Evolutionary conservation across 1,140 invertebrate genomes (phyloP).

Genomic region (Agrypnia vestita): DNA sequence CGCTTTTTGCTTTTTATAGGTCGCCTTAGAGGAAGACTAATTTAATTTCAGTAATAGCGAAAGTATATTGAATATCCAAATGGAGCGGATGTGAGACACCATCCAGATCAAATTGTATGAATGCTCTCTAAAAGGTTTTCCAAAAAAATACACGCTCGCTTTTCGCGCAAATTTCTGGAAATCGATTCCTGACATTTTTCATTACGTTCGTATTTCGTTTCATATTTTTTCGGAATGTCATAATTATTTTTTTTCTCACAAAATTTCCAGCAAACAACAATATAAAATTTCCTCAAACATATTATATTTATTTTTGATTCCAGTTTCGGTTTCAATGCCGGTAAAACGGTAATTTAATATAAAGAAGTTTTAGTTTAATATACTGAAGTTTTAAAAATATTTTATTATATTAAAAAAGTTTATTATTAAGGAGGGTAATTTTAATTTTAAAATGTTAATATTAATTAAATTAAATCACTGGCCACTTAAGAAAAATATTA

Average conservation of each 20-base stretch:
- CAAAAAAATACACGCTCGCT: slow-evolving; percentile 22
- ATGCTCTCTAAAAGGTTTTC: slow-evolving; percentile 51
- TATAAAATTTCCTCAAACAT: too few species aligned
- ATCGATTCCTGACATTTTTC: slow-evolving; percentile 9
- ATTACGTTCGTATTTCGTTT: slow-evolving; percentile 9
- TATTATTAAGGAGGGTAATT: too few species aligned
- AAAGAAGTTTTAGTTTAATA: too few species aligned
- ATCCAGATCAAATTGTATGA: slow-evolving; percentile 50
- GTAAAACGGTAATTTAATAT: too few species aligned
- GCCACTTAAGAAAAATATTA: too few species aligned
- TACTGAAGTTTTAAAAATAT: too few species aligned
- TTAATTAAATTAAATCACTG: too few species aligned
- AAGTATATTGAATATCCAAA: slow-evolving; percentile 52
- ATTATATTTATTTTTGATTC: too few species aligned
- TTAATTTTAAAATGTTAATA: too few species aligned
- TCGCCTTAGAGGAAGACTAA: slow-evolving; percentile 33
- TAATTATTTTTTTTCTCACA: slow-evolving; percentile 29
- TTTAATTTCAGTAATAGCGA: slow-evolving; percentile 55
- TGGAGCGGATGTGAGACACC: slow-evolving; percentile 33
- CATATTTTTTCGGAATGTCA: neutral
- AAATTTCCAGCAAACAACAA: too few species aligned
- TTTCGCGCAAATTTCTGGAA: slow-evolving; percentile 16
- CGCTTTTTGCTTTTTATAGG: neutral
- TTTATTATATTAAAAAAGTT: too few species aligned
- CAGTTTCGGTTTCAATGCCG: too few species aligned